phyloP scores from a whole-genome alignment of 2,888 invertebrate genomes.

The Orchesella flavescens region DNA sequence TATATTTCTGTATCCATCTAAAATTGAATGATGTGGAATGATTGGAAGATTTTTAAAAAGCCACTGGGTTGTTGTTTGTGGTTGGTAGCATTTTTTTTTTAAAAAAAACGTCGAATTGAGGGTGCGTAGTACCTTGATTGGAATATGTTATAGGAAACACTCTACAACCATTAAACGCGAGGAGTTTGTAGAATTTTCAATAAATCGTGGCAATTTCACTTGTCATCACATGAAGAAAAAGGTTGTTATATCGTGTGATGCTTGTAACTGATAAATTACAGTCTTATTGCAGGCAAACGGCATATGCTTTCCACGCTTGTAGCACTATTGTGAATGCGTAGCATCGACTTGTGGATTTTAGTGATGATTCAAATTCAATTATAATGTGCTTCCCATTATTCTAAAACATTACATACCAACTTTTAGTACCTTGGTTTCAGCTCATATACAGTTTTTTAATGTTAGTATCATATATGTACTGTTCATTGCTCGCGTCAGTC shows the following conservation, averaged over 20 bases:
- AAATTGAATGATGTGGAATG: too few species aligned
- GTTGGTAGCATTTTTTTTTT: background rate
- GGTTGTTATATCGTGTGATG: slow-evolving; percentile 38
- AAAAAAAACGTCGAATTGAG: background rate
- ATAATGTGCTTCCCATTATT: background rate
- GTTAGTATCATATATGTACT: too few species aligned
- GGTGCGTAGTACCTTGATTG: background rate
- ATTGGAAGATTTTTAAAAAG: background rate
- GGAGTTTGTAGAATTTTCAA: slow-evolving; percentile 33
- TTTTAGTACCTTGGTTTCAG: too few species aligned
- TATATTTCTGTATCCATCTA: too few species aligned
- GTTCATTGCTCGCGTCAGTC: too few species aligned
- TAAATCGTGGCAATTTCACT: slow-evolving; percentile 53
- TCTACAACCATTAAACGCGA: background rate
- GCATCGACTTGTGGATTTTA: background rate
- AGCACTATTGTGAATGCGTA: background rate
- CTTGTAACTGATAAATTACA: slow-evolving; percentile 47
- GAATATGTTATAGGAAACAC: background rate
- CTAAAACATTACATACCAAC: background rate
- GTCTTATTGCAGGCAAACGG: background rate
- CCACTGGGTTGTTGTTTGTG: background rate
- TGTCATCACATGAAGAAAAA: slow-evolving; percentile 59
- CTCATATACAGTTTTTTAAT: too few species aligned
- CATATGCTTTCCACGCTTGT: background rate
- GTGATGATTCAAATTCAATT: background rate